These are phyloP conservation scores for Burhinus oedicnemus DNA, from an alignment of 2,113 vertebrate species.

Conservation along the genomic window DNA sequence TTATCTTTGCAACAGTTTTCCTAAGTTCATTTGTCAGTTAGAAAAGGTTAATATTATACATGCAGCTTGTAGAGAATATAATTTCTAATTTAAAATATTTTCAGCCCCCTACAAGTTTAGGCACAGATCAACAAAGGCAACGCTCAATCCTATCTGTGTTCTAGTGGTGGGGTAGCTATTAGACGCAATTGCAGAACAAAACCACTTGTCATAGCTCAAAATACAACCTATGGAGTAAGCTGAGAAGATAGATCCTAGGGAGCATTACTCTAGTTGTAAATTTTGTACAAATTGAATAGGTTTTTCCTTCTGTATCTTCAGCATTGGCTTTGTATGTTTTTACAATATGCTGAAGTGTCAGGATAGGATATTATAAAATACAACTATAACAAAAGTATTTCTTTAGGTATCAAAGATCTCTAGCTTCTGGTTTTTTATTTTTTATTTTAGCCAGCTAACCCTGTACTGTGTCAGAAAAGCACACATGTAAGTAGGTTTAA, in stretches of 20 bases:
- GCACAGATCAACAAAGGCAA: not conserved
- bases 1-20: not conserved
- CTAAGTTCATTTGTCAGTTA: not conserved
- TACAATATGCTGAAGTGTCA: not conserved
- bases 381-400: not conserved
- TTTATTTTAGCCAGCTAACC: not conserved
- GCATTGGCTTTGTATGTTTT: not conserved
- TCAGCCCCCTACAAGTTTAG: not conserved
- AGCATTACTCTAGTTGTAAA: not conserved
- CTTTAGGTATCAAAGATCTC: not conserved
- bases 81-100: not conserved
- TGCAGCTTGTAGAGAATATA: not conserved
- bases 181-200: not conserved
- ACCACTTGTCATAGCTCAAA: not conserved
- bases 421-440: not conserved
- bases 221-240: not conserved
- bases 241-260: not conserved
- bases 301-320: not conserved
- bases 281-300: not conserved
- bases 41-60: not conserved
- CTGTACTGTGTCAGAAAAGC: not conserved
- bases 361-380: not conserved
- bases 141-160: not conserved
- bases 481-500: not conserved
- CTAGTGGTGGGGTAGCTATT: not conserved